Evolutionary conservation across 92 coral and sea anemone genomes (phyloP).

Genomic region (Scolanthus callimorphus): DNA sequence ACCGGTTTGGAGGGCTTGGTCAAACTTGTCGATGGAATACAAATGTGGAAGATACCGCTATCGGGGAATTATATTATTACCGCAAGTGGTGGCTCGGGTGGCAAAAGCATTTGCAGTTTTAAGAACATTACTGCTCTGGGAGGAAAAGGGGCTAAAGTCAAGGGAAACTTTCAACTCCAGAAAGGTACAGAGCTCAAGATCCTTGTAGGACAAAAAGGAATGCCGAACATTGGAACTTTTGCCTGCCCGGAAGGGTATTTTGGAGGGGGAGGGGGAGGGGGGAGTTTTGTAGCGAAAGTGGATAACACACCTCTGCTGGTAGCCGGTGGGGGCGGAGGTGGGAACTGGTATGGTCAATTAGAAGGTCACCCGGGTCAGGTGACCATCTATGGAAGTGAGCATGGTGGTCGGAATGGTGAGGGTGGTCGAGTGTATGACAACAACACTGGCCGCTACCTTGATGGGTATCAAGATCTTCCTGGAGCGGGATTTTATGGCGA

Average conservation of each 20-base stretch:
- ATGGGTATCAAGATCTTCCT: too few species aligned
- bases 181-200: constrained; percentile 44
- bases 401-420: constrained; percentile 32
- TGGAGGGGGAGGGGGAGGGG: constrained; percentile 87
- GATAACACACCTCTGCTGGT: constrained; percentile 54
- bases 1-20: constrained; percentile 65
- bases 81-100: constrained; percentile 76
- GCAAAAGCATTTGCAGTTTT: too few species aligned
- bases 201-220: constrained; percentile 78
- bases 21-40: constrained; percentile 52
- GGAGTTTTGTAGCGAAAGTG: constrained; percentile 59
- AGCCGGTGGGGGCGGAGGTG: constrained; percentile 93
- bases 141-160: constrained; percentile 69
- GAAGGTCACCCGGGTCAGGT: constrained; percentile 84
- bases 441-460: too few species aligned
- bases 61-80: constrained; percentile 68
- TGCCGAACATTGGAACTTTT: too few species aligned
- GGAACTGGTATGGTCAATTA: constrained; percentile 13
- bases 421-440: constrained; percentile 56
- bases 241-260: too few species aligned
- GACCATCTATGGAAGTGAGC: constrained; percentile 45
- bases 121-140: constrained; percentile 23
- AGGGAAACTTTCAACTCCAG: constrained; percentile 47
- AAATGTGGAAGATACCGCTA: constrained; percentile 57
- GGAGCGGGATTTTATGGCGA: too few species aligned